Percentiles rank a stretch among this genome's conserved stretches.
These are phyloP conservation scores for Sminthurides bifidus DNA, from an alignment of 1,140 invertebrate genomes.

Conservation along the genomic window DNA sequence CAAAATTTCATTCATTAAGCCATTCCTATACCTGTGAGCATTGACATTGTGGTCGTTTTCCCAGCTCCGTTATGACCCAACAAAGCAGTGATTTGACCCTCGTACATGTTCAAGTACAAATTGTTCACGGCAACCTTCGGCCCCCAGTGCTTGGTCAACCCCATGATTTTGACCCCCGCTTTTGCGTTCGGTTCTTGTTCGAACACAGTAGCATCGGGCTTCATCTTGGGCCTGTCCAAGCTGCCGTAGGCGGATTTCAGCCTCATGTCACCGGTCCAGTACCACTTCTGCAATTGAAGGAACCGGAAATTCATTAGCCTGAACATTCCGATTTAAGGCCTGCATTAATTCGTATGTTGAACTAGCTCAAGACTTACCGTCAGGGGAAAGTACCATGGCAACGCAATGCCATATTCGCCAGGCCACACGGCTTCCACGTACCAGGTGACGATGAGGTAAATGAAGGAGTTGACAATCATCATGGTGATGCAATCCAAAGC, in stretches of 20 bases:
- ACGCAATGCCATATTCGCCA: conserved; percentile 36
- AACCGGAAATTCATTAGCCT: too few species aligned
- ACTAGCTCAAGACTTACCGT: conserved; percentile 27
- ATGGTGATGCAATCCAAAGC: conserved; percentile 53
- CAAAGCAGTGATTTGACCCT: conserved; percentile 49
- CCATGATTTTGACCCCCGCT: conserved; percentile 49
- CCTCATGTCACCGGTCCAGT: conserved; percentile 29
- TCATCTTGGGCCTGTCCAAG: not conserved
- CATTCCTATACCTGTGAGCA: conserved; percentile 53
- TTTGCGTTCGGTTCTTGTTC: conserved; percentile 42
- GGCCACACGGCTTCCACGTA: conserved; percentile 38
- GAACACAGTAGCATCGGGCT: not conserved
- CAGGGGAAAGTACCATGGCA: conserved; percentile 41
- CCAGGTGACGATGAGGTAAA: conserved; percentile 55
- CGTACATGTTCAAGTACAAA: conserved; percentile 57
- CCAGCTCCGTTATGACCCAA: conserved; percentile 74
- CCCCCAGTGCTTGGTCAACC: conserved; percentile 45
- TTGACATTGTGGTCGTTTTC: conserved; percentile 69
- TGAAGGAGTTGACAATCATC: conserved; percentile 48
- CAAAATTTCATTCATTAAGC: not conserved
- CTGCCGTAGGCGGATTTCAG: not conserved
- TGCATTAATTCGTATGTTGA: not conserved
- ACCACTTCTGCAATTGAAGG: conserved; percentile 25
- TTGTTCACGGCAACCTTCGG: conserved; percentile 54
- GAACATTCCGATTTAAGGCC: not conserved